Evolutionary conservation across 2,888 invertebrate species (phyloP).

Genomic region (Mesodorylaimus sp.): DNA sequence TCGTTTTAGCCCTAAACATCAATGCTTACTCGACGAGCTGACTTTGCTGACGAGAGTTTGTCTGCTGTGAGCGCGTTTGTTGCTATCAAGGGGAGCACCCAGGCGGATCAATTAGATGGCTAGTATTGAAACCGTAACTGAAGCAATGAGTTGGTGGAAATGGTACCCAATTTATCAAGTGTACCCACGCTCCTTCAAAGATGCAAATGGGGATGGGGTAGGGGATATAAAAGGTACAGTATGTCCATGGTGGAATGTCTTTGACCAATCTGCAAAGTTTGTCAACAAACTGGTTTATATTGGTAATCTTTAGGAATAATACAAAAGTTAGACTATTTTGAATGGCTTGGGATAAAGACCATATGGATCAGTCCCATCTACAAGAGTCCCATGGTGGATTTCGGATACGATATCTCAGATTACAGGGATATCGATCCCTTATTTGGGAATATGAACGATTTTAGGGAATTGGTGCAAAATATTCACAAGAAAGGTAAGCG

Average conservation of each 20-base stretch:
- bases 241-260: too few relatives aligned
- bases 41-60: too few relatives aligned
- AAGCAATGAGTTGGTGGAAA: slow-evolving; percentile 32
- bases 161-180: slow-evolving; percentile 28
- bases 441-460: slow-evolving; percentile 30
- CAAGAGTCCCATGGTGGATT: slow-evolving; percentile 61
- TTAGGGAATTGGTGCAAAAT: slow-evolving; percentile 24
- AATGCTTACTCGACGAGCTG: too few relatives aligned
- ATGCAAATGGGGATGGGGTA: slow-evolving; percentile 28
- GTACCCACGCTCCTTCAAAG: slow-evolving; percentile 29
- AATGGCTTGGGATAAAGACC: slow-evolving; percentile 50
- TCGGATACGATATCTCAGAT: slow-evolving; percentile 56
- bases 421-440: slow-evolving; percentile 23
- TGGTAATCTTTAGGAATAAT: slow-evolving; percentile 34
- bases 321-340: slow-evolving; percentile 41
- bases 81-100: too few relatives aligned
- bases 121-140: too few relatives aligned
- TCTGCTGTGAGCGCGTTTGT: too few relatives aligned
- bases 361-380: slow-evolving; percentile 71
- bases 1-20: too few relatives aligned
- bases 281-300: too few relatives aligned
- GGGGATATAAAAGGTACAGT: slow-evolving; percentile 31
- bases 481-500: slow-evolving; percentile 24
- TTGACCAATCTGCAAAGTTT: too few relatives aligned
- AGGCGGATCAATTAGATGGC: too few relatives aligned